phyloP scores from a whole-genome alignment of 2,797 vertebrate species.

The Rachycentron canadum region DNA sequence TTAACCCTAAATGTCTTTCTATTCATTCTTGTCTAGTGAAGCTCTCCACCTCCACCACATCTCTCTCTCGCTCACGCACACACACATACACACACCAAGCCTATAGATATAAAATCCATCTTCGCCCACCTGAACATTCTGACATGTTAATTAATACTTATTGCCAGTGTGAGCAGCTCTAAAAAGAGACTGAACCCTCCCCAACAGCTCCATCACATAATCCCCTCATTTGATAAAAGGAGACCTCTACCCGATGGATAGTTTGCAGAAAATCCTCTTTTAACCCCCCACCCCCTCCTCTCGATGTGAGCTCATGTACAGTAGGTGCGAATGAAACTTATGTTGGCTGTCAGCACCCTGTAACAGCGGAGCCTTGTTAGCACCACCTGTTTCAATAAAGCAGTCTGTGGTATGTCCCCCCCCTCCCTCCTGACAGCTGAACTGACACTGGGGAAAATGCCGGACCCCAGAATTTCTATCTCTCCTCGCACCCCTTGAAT shows the following conservation, averaged over 20 bases:
- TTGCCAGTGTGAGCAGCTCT: slow-evolving; percentile 53
- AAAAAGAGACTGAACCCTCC: slow-evolving; percentile 53
- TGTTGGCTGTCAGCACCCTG: slow-evolving; percentile 58
- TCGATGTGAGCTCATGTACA: slow-evolving; percentile 48
- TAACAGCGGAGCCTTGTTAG: slow-evolving; percentile 68
- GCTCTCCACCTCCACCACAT: slow-evolving; percentile 2
- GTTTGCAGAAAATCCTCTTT: slow-evolving; percentile 65
- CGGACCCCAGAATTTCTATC: slow-evolving; percentile 15
- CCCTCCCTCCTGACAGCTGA: slow-evolving; percentile 58
- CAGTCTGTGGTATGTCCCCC: slow-evolving; percentile 13
- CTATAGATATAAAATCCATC: slow-evolving; percentile 37
- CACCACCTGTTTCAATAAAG: slow-evolving; percentile 74
- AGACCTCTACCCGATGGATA: slow-evolving; percentile 36
- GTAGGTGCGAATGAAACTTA: slow-evolving; percentile 70
- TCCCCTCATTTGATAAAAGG: slow-evolving; percentile 71
- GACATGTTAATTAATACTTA: slow-evolving; percentile 71
- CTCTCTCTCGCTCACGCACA: not conserved
- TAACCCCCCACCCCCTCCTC: slow-evolving; percentile 30
- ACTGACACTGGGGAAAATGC: slow-evolving; percentile 24
- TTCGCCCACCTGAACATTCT: slow-evolving; percentile 64
- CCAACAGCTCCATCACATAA: slow-evolving; percentile 60
- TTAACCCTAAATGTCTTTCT: slow-evolving; percentile 10
- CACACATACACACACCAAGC: not conserved
- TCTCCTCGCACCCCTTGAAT: not conserved
- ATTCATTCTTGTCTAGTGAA: not conserved